A percentile compares a stretch with the other conserved stretches of the same genome.
Conservation (phyloP, 2,113 vertebrate genomes). For the Gopherus flavomarginatus region DNA sequence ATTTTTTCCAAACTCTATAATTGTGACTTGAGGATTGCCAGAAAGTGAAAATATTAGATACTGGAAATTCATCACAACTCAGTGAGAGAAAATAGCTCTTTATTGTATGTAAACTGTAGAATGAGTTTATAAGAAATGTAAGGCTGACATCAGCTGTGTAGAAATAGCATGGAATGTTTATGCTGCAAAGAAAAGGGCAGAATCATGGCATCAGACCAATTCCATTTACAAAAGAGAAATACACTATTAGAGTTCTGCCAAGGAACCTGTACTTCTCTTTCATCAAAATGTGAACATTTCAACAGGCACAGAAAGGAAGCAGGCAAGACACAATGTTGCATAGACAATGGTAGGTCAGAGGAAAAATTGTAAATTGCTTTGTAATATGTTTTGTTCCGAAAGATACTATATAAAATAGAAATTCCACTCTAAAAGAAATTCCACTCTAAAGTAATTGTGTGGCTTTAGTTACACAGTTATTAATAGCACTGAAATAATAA, state of each 20-base stretch:
- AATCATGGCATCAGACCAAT: neutral
- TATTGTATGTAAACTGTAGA: neutral
- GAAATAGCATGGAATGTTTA: neutral
- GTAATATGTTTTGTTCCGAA: neutral
- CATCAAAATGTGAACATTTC: neutral
- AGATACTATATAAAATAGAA: neutral
- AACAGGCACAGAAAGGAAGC: neutral
- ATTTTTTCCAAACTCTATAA: neutral
- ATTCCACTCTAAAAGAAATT: neutral
- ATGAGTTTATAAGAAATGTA: neutral
- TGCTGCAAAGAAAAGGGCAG: neutral
- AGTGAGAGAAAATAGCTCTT: neutral
- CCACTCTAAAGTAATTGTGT: neutral
- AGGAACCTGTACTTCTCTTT: accelerated
- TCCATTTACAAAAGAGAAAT: neutral
- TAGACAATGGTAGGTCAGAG: neutral
- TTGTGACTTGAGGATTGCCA: neutral
- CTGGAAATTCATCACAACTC: neutral
- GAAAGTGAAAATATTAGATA: neutral
- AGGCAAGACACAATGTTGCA: neutral
- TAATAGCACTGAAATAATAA: neutral
- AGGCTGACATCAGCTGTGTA: neutral
- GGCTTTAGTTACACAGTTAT: neutral
- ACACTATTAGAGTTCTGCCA: neutral
- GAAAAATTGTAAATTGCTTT: neutral